A percentile compares a stretch with the other conserved stretches of the same genome.
Conservation (phyloP, 2,888 invertebrate genomes). For the Chydorus sphaericus region DNA sequence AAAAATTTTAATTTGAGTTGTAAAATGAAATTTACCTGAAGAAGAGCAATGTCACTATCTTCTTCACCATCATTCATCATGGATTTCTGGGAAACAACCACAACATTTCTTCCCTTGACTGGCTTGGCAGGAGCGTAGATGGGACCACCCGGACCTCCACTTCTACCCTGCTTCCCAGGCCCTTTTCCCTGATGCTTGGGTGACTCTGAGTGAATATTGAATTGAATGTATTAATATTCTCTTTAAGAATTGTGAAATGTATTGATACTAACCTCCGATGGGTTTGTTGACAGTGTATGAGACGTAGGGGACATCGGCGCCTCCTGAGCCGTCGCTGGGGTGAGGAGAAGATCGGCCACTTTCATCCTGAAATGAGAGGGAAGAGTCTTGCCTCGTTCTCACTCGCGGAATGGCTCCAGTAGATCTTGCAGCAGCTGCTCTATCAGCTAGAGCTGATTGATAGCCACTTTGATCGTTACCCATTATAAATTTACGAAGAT, state of each 20-base stretch:
- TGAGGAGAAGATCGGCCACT: slow-evolving; percentile 11
- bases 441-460: neutral
- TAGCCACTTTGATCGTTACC: slow-evolving; percentile 5
- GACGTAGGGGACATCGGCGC: slow-evolving; percentile 11
- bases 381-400: neutral
- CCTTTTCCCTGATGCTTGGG: slow-evolving; percentile 10
- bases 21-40: neutral
- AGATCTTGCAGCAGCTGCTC: neutral
- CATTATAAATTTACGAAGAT: too few relatives aligned
- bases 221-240: too few relatives aligned
- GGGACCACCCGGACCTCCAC: neutral
- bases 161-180: neutral
- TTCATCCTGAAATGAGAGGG: neutral
- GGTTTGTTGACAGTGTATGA: slow-evolving; percentile 14
- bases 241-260: neutral
- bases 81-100: slow-evolving; percentile 11
- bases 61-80: neutral
- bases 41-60: slow-evolving; percentile 6
- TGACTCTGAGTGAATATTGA: too few relatives aligned
- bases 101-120: slow-evolving; percentile 9
- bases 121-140: neutral
- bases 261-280: slow-evolving; percentile 8
- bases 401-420: neutral
- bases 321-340: slow-evolving; percentile 10
- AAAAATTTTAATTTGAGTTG: slow-evolving; percentile 3